Base-by-base conservation (phyloP, 2,888 invertebrate genomes). In the Branchipolynoe longqiensis region DNA sequence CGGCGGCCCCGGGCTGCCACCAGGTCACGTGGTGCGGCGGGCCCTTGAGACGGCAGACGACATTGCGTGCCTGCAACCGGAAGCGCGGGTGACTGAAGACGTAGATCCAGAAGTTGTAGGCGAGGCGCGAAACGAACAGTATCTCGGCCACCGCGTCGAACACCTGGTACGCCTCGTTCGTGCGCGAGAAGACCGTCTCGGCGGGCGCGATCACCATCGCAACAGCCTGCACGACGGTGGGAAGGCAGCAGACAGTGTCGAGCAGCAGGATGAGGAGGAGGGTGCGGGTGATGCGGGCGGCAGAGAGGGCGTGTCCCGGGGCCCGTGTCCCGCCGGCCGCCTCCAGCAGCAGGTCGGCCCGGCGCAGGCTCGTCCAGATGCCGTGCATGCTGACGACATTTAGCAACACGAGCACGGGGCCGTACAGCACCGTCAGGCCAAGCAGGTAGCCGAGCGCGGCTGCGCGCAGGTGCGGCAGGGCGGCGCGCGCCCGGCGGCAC, bases 91-190 rank as follows among this genome's bases (percentile, higher is more conserved):
- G 82, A 22, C 58, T 82, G 36, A 58, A 82, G 14, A 58, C 82
- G 58, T 82, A 82, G 1, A 82, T n/a, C 82, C 82, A 82, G 54
- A 82, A 82, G 33, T 82, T 82, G 36, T 82, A 82, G 14, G 58
- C 82, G 18, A 36, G 56, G 18, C 58, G 48, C 14, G 48, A 38
- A 22, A 25, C 36, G 1, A 86, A 69, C 48, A 86, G 62, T 0
- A 86, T 83, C 78, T 86, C 86, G n/a, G 83, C 85, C 2, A 86
- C n/a, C 6, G 85, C 73, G 48, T 86, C 86, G 59, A 86, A 85
- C 8, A 86, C 64, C n/a, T 56, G 6, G 36, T 73, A 73, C 1
- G 31, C 59, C 0, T 0, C 14, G 58, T 64, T 41, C 12, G 48
- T 54, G 0, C 41, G 54, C 8, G 81, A 36, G 40, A 86, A 86